These are phyloP conservation scores for Helarctos malayanus DNA, from an alignment of 2,797 vertebrate genomes.

Conservation along the genomic window DNA sequence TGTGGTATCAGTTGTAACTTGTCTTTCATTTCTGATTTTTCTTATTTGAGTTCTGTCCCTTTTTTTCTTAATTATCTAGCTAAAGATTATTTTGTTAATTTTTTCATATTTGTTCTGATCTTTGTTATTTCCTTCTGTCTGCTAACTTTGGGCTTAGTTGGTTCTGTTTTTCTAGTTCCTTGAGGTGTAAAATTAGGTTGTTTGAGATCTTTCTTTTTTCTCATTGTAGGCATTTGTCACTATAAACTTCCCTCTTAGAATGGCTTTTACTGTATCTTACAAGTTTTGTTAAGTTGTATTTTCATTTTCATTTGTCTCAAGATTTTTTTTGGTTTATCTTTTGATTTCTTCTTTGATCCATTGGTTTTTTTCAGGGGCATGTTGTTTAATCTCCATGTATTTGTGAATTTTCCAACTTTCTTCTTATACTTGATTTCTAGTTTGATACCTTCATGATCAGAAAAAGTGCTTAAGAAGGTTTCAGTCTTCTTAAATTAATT, in stretches of 20 bases:
- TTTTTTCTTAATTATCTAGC: neutral
- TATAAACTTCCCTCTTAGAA: neutral
- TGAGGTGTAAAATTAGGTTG: neutral
- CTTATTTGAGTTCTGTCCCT: neutral
- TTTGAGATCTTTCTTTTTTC: neutral
- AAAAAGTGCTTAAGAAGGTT: neutral
- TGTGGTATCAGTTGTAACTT: neutral
- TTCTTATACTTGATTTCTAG: neutral
- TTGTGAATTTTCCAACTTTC: neutral
- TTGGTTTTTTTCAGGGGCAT: neutral
- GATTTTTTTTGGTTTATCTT: neutral
- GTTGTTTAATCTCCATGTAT: neutral
- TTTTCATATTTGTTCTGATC: neutral
- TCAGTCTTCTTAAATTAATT: neutral
- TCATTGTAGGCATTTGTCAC: neutral
- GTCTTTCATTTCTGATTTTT: constrained; percentile 7
- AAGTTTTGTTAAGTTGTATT: neutral
- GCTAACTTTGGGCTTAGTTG: neutral
- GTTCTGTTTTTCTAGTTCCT: neutral
- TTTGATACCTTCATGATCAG: neutral
- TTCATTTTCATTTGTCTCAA: neutral
- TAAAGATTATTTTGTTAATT: neutral
- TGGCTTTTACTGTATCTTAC: neutral
- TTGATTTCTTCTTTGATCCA: neutral
- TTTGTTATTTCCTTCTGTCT: neutral